Percentiles rank a stretch among this genome's conserved stretches.
Evolutionary conservation across 2,797 vertebrate genomes (phyloP).

Genomic region (Periophthalmus magnuspinnatus): DNA sequence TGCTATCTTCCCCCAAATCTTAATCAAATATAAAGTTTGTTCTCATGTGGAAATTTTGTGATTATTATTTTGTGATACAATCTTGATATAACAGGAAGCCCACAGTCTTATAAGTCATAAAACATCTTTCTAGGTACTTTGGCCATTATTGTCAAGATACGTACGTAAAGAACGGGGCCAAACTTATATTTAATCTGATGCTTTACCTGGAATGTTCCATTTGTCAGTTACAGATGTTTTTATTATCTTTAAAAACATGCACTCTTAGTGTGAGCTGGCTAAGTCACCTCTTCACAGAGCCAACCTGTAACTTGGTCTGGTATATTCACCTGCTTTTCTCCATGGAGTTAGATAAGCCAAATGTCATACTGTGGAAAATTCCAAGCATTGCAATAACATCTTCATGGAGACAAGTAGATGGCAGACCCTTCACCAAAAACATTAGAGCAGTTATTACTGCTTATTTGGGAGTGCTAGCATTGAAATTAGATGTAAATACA

Average conservation of each 20-base stretch:
- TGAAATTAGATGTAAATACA: no score
- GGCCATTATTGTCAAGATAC: not conserved
- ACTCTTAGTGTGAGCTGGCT: not conserved
- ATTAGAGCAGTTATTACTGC: no score
- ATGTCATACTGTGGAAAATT: not conserved
- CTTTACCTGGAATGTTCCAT: no score
- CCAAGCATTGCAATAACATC: not conserved
- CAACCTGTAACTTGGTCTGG: not conserved
- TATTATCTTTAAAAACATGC: no score
- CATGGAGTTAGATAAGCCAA: not conserved
- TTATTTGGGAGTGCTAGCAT: no score
- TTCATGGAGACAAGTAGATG: no score
- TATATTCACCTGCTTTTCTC: not conserved
- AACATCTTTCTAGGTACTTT: not conserved
- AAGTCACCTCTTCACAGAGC: not conserved
- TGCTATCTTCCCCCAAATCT: not conserved
- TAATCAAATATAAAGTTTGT: conserved; percentile 1
- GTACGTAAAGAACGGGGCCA: no score
- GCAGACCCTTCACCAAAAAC: no score
- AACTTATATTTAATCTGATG: no score
- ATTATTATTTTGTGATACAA: not conserved
- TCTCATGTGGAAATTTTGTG: not conserved
- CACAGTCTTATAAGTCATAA: not conserved
- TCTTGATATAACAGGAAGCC: not conserved
- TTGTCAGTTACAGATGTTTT: no score